Base-by-base conservation (phyloP, 2,797 vertebrate species). In the Sebastes matsubarae region DNA sequence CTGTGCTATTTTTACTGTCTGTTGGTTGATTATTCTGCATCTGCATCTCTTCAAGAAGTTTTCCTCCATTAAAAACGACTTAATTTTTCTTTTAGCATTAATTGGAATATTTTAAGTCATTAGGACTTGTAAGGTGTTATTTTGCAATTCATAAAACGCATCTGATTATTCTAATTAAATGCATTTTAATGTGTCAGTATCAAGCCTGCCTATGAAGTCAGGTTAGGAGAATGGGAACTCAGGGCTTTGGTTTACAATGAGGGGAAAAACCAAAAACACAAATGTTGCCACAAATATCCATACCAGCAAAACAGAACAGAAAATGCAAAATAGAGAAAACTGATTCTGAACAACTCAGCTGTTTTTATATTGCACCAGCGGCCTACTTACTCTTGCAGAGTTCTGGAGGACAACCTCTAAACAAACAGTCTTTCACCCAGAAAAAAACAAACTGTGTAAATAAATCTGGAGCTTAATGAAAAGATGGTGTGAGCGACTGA, bases 401-500 rank as follows among this genome's bases (percentile, higher is more conserved):
- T 22, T 18, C 30, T 58, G 7, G 10, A 72, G 24, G 59, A 79
- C 8, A 68, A 72, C 12, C 46, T 63, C 30, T 12, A 25, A 71
- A 74, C 79, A 79, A 81, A 67, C 60, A 32, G 34, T 63, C 30
- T 61, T 77, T 81, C 46, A 76, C 36, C 27, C 77, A 55, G 14
- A 12, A 16, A 12, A 16, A 83, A 69, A 64, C 38, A 67, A 73
- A 69, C 30, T 1, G 11, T 20, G 24, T 59, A 25, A 67, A 70
- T 29, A 82, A 65, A 76, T 80, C 66, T 46, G 20, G 18, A 63
- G 22, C 69, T 63, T 77, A 75, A 88, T 86, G 63, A 75, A 89
- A 88, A 75, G 52, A 77, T 68, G 29, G 66, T 60, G 68, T 72
- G 70, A 85, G 69, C 4, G 12, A 77, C n/a, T 68, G 24, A 7